phyloP scores from a whole-genome alignment of 92 coral and sea anemone species.

The Phenganax marumi region DNA sequence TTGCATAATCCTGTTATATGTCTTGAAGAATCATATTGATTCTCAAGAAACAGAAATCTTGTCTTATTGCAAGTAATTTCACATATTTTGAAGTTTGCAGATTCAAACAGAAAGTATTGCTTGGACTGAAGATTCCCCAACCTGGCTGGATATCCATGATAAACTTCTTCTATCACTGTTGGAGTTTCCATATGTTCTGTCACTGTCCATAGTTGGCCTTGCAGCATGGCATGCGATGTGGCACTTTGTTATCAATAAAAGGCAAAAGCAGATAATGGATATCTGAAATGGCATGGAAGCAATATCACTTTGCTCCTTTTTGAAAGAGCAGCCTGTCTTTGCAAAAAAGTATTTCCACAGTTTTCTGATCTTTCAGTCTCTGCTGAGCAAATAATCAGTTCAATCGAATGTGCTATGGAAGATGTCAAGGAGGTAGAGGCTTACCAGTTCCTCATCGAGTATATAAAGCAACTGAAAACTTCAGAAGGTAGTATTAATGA shows the following conservation, averaged over 20 bases:
- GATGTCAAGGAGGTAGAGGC: conserved; percentile 1
- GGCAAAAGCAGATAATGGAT: conserved; percentile 8
- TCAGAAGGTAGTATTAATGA: background rate
- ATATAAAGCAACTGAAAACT: conserved; percentile 10
- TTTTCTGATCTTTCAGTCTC: conserved; percentile 2
- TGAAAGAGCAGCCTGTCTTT: background rate
- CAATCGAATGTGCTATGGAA: background rate
- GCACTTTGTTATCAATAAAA: conserved; percentile 4
- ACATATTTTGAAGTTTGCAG: too few species aligned
- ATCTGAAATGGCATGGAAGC: conserved; percentile 11
- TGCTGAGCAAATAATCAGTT: conserved; percentile 5
- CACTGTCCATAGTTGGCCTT: conserved; percentile 6
- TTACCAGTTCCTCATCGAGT: background rate
- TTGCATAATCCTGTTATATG: too few species aligned
- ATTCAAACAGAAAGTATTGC: background rate
- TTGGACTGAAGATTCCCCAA: background rate
- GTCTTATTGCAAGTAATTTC: background rate
- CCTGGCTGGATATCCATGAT: background rate
- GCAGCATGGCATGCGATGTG: conserved; percentile 11
- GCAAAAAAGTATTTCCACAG: background rate
- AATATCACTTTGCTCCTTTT: conserved; percentile 7
- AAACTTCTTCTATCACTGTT: background rate
- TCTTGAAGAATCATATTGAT: too few species aligned
- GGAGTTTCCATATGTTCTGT: conserved; percentile 1
- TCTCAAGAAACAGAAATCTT: background rate